phyloP scores from a whole-genome alignment of 2,113 vertebrate species.

The Rousettus leschenaultii region DNA sequence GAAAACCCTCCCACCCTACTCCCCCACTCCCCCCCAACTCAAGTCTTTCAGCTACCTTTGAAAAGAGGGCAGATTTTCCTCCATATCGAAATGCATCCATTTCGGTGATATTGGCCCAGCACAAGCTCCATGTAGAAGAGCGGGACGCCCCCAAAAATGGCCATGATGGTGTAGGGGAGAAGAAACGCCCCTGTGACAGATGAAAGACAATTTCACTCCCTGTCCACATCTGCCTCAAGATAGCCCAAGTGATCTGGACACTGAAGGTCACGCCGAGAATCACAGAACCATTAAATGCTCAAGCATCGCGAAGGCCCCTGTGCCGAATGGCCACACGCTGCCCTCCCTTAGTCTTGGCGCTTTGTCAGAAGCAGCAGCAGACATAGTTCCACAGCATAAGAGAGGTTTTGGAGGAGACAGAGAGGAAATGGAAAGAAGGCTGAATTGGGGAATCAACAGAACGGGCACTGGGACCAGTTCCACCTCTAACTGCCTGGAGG shows the following conservation, averaged over 20 bases:
- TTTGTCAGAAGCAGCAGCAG: not conserved
- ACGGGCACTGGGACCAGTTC: not conserved
- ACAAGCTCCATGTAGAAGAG: slow-evolving; percentile 99
- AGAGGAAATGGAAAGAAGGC: not conserved
- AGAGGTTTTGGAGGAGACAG: not conserved
- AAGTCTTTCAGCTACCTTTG: slow-evolving; percentile 88
- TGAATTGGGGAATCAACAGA: not conserved
- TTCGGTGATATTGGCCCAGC: slow-evolving; percentile 96
- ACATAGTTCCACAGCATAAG: not conserved
- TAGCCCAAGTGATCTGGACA: not conserved
- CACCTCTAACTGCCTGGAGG: not conserved
- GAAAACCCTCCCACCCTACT: not conserved
- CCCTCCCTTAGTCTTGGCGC: not conserved
- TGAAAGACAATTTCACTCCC: slow-evolving; percentile 36
- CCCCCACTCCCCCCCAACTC: not conserved
- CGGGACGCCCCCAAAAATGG: slow-evolving; percentile 96
- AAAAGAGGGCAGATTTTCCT: slow-evolving; percentile 98
- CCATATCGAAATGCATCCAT: slow-evolving; percentile 98
- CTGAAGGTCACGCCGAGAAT: not conserved
- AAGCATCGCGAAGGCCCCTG: not conserved
- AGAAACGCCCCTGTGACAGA: slow-evolving; percentile 92
- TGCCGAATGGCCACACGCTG: not conserved
- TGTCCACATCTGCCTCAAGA: not conserved
- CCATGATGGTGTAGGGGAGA: slow-evolving; percentile 97
- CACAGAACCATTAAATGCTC: not conserved